A percentile compares a stretch with the other conserved stretches of the same genome.
phyloP scores from a whole-genome alignment of 2,113 vertebrate genomes.

The Jacana jacana region DNA sequence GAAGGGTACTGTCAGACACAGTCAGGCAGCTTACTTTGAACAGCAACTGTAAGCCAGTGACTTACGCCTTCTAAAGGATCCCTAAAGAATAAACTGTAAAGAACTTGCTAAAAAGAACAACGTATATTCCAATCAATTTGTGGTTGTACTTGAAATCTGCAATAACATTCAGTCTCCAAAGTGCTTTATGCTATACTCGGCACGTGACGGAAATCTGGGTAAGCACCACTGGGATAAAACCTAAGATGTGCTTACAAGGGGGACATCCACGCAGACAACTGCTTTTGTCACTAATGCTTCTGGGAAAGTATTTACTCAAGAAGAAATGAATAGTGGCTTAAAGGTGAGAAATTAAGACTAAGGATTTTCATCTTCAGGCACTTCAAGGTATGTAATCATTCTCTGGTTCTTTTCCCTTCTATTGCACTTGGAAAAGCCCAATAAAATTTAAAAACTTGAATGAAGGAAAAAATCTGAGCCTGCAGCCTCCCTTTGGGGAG shows the following conservation, averaged over 20 bases:
- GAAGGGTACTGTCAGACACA: neutral
- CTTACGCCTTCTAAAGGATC: neutral
- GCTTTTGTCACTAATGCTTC: neutral
- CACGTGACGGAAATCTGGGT: neutral
- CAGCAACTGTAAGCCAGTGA: neutral
- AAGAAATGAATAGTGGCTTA: neutral
- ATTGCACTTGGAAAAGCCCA: neutral
- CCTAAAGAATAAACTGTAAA: neutral
- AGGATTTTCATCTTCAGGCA: neutral
- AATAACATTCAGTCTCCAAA: neutral
- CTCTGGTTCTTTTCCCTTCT: neutral
- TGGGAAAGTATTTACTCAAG: neutral
- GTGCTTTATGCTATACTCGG: neutral
- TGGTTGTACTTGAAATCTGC: neutral
- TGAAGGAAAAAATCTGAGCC: neutral
- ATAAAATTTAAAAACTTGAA: conserved; percentile 9
- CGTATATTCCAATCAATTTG: neutral
- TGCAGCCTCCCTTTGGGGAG: neutral
- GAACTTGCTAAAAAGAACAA: neutral
- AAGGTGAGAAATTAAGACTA: conserved; percentile 4
- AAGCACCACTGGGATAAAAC: neutral
- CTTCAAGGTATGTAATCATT: neutral
- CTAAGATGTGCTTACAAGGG: neutral
- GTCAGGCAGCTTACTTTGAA: neutral
- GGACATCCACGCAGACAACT: neutral